phyloP scores from a whole-genome alignment of 2,888 invertebrate genomes.

The Standfussiana lucernea region DNA sequence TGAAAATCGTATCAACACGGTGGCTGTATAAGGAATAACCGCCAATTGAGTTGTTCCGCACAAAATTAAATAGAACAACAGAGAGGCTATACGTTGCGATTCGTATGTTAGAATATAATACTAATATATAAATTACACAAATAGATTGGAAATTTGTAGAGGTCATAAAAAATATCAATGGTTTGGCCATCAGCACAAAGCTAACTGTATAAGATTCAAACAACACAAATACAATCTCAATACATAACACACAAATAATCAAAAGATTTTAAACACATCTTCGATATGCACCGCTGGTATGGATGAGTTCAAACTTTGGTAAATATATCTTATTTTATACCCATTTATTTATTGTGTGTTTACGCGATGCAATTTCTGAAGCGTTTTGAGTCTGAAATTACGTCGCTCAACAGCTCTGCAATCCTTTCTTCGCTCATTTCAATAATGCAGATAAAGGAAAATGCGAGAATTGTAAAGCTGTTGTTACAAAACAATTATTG shows the following conservation, averaged over 20 bases:
- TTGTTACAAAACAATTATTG: conserved; percentile 69
- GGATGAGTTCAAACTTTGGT: conserved; percentile 87
- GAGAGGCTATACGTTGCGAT: background rate
- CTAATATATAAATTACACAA: background rate
- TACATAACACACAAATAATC: conserved; percentile 77
- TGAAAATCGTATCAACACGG: conserved; percentile 65
- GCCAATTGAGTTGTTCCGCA: conserved; percentile 17
- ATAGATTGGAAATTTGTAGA: background rate
- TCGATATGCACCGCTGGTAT: conserved; percentile 91
- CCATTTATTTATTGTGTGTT: conserved; percentile 62
- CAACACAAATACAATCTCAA: conserved; percentile 55
- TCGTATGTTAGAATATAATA: background rate
- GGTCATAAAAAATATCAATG: background rate
- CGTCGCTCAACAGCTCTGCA: conserved; percentile 72
- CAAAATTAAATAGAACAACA: conserved; percentile 15
- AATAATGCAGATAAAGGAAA: conserved; percentile 69
- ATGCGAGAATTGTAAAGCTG: conserved; percentile 72
- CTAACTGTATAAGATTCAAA: conserved; percentile 19
- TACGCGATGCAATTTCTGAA: conserved; percentile 71
- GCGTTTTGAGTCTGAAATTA: conserved; percentile 68
- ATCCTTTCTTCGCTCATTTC: conserved; percentile 72
- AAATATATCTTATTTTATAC: conserved; percentile 77
- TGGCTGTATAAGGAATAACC: conserved; percentile 32
- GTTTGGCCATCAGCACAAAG: background rate
- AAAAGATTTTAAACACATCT: conserved; percentile 76